Percentiles rank a stretch among this genome's conserved stretches.
Evolutionary conservation across 1,140 invertebrate genomes (phyloP).

Genomic region (Drosophila truncata): DNA sequence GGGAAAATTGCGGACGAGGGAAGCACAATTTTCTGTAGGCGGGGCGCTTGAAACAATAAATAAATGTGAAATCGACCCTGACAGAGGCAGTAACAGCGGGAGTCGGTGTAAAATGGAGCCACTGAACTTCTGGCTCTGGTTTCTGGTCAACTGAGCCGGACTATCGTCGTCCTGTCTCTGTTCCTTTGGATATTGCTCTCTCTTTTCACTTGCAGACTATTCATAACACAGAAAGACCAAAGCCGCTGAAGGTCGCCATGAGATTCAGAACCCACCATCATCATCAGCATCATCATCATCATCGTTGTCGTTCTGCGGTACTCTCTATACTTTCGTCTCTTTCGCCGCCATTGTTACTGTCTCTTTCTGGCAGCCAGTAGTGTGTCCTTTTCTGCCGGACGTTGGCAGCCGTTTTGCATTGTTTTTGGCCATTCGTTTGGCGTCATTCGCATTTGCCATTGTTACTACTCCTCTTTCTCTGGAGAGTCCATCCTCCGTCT

Average conservation of each 20-base stretch:
- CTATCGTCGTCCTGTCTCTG: slow-evolving; percentile 16
- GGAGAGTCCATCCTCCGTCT: slow-evolving; percentile 7
- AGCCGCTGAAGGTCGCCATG: slow-evolving; percentile 50
- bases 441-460: slow-evolving; percentile 70
- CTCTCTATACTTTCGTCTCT: slow-evolving; percentile 6
- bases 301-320: slow-evolving; percentile 7
- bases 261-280: slow-evolving; percentile 27
- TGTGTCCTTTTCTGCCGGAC: slow-evolving; percentile 51
- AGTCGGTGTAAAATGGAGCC: slow-evolving; percentile 37
- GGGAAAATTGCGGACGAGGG: not conserved
- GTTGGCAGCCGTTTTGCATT: slow-evolving; percentile 79
- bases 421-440: slow-evolving; percentile 78
- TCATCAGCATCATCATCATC: slow-evolving; percentile 16
- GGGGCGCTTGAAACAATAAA: slow-evolving; percentile 54
- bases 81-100: slow-evolving; percentile 33
- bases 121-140: slow-evolving; percentile 55
- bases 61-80: slow-evolving; percentile 60
- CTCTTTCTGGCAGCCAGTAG: not conserved
- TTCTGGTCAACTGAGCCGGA: slow-evolving; percentile 56
- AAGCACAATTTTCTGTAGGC: slow-evolving; percentile 24
- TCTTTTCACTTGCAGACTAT: slow-evolving; percentile 42
- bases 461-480: slow-evolving; percentile 59
- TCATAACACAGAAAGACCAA: slow-evolving; percentile 45
- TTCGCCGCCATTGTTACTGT: slow-evolving; percentile 8
- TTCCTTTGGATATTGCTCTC: not conserved